Percentiles rank a stretch among this genome's conserved stretches.
Evolutionary conservation across 37 sponge, comb jelly and placozoan genomes (phyloP).

Genomic region (Mnemiopsis leidyi): DNA sequence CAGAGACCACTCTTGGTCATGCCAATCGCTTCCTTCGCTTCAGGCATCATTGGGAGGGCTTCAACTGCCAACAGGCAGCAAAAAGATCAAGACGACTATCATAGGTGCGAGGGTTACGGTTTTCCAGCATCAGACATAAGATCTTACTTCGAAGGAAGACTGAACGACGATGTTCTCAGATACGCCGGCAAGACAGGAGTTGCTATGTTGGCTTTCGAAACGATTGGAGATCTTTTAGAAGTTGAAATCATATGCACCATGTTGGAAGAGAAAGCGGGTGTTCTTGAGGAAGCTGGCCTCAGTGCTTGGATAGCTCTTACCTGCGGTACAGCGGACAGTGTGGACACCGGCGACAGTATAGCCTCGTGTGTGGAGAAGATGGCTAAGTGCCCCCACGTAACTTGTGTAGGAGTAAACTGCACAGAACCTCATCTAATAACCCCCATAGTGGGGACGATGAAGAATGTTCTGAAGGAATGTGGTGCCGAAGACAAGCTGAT

Average conservation of each 20-base stretch:
- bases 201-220: not conserved
- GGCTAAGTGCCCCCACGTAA: not conserved
- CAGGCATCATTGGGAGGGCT: not conserved
- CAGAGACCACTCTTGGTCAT: slow-evolving; percentile 6
- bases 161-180: not conserved
- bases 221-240: not conserved
- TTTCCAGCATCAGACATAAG: not conserved
- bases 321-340: not conserved
- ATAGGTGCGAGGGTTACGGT: not conserved
- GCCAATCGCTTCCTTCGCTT: not conserved
- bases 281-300: not conserved
- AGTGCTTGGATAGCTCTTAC: not conserved
- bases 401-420: not conserved
- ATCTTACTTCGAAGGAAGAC: not conserved
- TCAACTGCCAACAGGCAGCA: not conserved
- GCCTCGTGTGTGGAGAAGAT: not conserved
- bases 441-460: not conserved
- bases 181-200: not conserved
- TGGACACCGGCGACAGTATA: slow-evolving; percentile 6
- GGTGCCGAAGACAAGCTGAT: not conserved
- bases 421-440: not conserved
- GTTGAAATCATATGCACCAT: not conserved
- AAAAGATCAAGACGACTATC: not conserved
- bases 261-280: not conserved
- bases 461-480: not conserved